Percentiles rank a stretch among this genome's conserved stretches.
phyloP scores from a whole-genome alignment of 1,140 invertebrate species.

The Achroia grisella region DNA sequence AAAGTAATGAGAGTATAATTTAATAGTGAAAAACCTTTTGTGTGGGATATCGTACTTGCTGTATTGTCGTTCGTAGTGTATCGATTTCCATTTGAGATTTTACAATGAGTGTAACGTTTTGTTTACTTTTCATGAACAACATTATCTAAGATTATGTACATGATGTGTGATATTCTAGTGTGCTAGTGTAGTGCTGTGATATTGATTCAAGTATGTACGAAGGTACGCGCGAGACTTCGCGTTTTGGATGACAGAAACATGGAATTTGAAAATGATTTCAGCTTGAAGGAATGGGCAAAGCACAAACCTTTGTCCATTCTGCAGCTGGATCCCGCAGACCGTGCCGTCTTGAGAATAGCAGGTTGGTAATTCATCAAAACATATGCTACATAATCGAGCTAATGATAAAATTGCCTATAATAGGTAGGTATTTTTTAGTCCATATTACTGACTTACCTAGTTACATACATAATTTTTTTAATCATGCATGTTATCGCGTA shows the following conservation, averaged over 20 bases:
- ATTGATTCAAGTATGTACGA: conserved; percentile 68
- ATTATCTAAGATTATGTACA: conserved; percentile 37
- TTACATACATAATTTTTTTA: conserved; percentile 7
- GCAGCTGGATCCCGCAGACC: conserved; percentile 94
- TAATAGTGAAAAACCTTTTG: conserved; percentile 22
- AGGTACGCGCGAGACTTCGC: conserved; percentile 62
- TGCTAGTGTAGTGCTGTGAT: conserved; percentile 53
- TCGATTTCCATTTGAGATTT: conserved; percentile 71
- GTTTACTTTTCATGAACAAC: conserved; percentile 62
- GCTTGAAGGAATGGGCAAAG: conserved; percentile 95
- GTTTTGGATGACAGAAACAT: conserved; percentile 76
- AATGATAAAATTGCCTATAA: too few species aligned
- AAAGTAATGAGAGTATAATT: conserved; percentile 26
- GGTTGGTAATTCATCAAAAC: conserved; percentile 76
- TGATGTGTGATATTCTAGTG: conserved; percentile 50
- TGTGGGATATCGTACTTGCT: conserved; percentile 37
- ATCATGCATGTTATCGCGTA: conserved; percentile 33
- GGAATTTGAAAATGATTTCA: conserved; percentile 88
- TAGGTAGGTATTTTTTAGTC: too few species aligned
- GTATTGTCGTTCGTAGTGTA: conserved; percentile 57
- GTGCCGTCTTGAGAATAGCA: conserved; percentile 95
- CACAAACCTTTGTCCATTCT: conserved; percentile 96
- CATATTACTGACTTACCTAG: not conserved
- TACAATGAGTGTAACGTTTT: conserved; percentile 67
- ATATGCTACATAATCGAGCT: too few species aligned